Base-by-base conservation (phyloP, 2,797 vertebrate species). In the Cyclopterus lumpus region DNA sequence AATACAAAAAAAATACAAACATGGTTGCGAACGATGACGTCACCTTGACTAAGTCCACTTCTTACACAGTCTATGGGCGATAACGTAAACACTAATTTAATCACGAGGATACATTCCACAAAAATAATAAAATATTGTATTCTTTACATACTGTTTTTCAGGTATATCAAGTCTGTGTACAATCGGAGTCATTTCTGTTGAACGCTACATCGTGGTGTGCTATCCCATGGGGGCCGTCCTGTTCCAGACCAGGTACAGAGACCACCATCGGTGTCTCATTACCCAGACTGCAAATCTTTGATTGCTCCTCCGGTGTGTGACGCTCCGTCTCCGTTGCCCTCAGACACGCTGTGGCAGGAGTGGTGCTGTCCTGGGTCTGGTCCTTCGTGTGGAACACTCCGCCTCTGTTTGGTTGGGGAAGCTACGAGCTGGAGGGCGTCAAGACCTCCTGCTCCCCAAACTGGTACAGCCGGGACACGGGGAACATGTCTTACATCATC, bases 341-440 rank as follows among this genome's bases (percentile, higher is more conserved):
- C 73, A 93, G 91, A 68, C 93, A 95, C 46, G 95, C 94, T 0
- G 85, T 94, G 2, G 87, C 87, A 8, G 95, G 94, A 5, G 91
- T 95, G 48, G 86, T 89, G 6, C 69, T 93, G 22, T 92, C 93
- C 77, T 95, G 95, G 95, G 64, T 93, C 32, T 96, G 95, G 95
- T 96, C 95, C 0, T 94, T 96, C 22, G 71, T 95, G 60, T 96
- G 95, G 95, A 96, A 94, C 87, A 94, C 91, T 0, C 94, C 95
- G 0, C 95, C 95, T 11, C 92, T 96, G 48, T 94, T 96, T 28
- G 94, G 94, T 6, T 95, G 94, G 94, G 94, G 94, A 16, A 91
- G 91, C 66, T 94, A 80, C 62, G 89, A 95, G 61, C 88, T 95
- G 54, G 94, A 96, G 80, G 93, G 94, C 0, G 75, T 95, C 15